Base-by-base conservation (phyloP, 2,113 vertebrate species). In the Oryzias celebensis region DNA sequence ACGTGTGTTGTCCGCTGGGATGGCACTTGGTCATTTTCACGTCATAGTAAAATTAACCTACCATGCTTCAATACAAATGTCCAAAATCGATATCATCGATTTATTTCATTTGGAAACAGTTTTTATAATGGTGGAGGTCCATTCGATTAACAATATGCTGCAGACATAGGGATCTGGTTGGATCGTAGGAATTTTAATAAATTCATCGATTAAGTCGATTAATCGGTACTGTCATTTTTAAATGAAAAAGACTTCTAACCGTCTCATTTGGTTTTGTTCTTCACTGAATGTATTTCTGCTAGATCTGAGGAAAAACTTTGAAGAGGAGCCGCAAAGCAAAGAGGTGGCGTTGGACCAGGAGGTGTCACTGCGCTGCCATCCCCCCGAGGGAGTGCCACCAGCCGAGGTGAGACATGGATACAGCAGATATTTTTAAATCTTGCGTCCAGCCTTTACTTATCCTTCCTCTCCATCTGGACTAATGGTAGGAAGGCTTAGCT, bases 301-400 rank as follows among this genome's bases (percentile, higher is more conserved):
- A 99, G 97, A 99, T 91, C 91, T 99, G 84, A 94, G 97, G 80
- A 98, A 99, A 91, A 98, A 98, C 87, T 98, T 98, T 0, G 97
- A 98, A 83, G 94, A 96, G 91, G 97, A 99, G 85, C 97, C 97
- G 0, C 80, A 91, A 53, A 94, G 95, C 82, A 95, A 94, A 85
- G 96, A 98, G 77, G 97, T 98, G 62, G 94, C 96, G 14, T 87
- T 99, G 58, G 95, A 98, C 80, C 96, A 98, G 91, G 97, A 96
- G 79, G 92, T 99, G 7, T 89, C 95, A 74, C 85, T 98, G 78
- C 94, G 90, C 43, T 98, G 97, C 89, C 96, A 95, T 73, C 97
- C 97, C 42, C 97, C 97, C 0, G 96, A 98, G 87, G 97, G 96
- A 64, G 92, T 98, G 68, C 97, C 97, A 45, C 93, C 93, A 0